A percentile compares a stretch with the other conserved stretches of the same genome.
Evolutionary conservation across 64 coral and sea anemone species (phyloP).

Genomic region (Astreopora myriophthalma): DNA sequence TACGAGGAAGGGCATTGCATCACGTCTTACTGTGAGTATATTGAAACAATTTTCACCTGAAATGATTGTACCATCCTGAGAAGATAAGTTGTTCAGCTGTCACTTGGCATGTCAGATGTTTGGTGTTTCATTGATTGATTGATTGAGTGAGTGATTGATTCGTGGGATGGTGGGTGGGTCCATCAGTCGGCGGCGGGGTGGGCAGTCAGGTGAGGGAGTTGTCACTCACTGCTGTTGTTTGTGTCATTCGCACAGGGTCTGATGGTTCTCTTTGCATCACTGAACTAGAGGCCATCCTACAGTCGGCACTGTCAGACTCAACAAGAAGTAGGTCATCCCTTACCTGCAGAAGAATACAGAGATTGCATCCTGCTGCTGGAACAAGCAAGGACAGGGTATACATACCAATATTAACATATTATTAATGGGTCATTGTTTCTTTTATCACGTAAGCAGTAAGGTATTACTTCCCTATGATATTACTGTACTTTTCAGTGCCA

Average conservation of each 20-base stretch:
- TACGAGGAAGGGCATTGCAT: background rate
- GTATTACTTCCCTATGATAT: too few species aligned
- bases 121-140: too few species aligned
- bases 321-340: background rate
- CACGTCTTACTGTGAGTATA: slow-evolving; percentile 22
- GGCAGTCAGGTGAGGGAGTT: background rate
- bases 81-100: too few species aligned
- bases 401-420: too few species aligned
- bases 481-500: too few species aligned
- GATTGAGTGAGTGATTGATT: too few species aligned
- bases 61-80: too few species aligned
- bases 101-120: too few species aligned
- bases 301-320: background rate
- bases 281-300: background rate
- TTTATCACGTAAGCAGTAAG: too few species aligned
- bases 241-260: background rate
- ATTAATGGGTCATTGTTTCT: too few species aligned
- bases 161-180: background rate
- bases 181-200: too few species aligned
- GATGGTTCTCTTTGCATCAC: slow-evolving; percentile 23
- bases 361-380: background rate
- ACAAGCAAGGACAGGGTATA: background rate
- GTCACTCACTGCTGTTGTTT: background rate
- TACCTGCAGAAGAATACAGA: slow-evolving; percentile 11
- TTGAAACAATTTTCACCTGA: too few species aligned